Evolutionary conservation across 2,113 vertebrate species (phyloP).

Genomic region (Murina feae): DNA sequence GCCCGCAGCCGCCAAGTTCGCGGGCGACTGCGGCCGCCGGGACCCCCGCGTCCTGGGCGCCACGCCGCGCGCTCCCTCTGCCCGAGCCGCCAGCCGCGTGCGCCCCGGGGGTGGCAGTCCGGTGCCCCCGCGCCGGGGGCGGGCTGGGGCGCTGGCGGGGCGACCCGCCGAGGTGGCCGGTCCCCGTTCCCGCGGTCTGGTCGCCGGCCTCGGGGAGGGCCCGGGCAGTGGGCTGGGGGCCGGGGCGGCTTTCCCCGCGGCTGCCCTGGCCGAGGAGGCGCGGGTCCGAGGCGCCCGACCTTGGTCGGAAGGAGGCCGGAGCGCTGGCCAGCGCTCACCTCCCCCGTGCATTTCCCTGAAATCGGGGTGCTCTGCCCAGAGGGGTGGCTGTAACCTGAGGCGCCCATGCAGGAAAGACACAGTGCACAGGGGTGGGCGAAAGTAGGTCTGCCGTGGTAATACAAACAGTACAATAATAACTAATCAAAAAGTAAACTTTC

Average conservation of each 20-base stretch:
- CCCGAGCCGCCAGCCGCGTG: background rate
- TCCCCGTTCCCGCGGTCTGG: background rate
- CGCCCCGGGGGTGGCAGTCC: background rate
- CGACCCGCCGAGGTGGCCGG: background rate
- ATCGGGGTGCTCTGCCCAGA: background rate
- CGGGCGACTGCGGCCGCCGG: background rate
- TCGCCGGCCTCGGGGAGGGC: too few relatives aligned
- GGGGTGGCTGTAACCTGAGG: conserved; percentile 35
- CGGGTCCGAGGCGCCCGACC: background rate
- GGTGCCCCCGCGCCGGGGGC: background rate
- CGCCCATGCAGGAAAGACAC: background rate
- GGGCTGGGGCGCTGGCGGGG: background rate
- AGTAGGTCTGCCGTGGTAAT: background rate
- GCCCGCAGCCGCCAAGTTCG: background rate
- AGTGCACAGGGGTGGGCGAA: background rate
- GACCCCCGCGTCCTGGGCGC: background rate
- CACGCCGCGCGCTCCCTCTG: background rate
- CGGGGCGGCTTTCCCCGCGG: background rate
- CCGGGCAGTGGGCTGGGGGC: accelerated
- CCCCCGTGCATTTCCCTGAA: background rate
- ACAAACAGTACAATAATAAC: background rate
- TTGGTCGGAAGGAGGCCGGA: background rate
- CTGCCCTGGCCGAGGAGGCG: background rate
- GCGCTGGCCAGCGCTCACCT: background rate
- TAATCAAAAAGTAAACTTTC: background rate